Base-by-base conservation (phyloP, 2,888 invertebrate species). In the Tridacna crocea region DNA sequence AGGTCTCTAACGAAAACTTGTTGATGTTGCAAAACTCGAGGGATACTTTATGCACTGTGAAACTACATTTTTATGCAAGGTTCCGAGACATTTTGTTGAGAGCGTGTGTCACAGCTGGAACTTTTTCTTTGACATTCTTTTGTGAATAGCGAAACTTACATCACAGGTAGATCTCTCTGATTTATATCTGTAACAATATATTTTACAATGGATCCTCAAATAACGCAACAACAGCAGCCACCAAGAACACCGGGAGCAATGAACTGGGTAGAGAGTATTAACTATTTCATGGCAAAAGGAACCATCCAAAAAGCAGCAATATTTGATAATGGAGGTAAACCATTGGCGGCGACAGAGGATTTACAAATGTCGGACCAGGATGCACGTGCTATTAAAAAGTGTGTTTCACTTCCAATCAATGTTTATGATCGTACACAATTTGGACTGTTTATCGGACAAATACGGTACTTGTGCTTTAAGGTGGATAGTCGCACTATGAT, bases 231-330 rank as follows among this genome's bases (percentile, higher is more conserved):
- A 46, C 61, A 19, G 22, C 66, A 60, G n/a, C 79, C 55, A 13
- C 78, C 80, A 15, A 75, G 72, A 36, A 75, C 70, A 17, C 80
- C 82, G 17, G 85, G 77, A 0, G 80, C 77, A 36, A 89, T 88
- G 89, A 85, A 87, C 73, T 88, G 85, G 84, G 80, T 68, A 24
- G 87, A 88, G 36, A 84, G 87, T 63, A 84, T 88, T 27, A 84
- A 88, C 72, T 86, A 87, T 68, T 89, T 89, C 72, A 78, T 88
- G 11, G 87, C 84, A 13, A 88, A 89, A 74, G 89, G 89, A 15
- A 83, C 83, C 46, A 79, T 88, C 12, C 74, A 66, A 27, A 80
- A 77, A 61, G 89, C 88, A 13, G 89, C 87, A 24, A 87, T 89
- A 36, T 89, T 77, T 77, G 88, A 88, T 74, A 77, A 80, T 55